phyloP scores from a whole-genome alignment of 2,888 invertebrate species.

The Matsumyia berberina region DNA sequence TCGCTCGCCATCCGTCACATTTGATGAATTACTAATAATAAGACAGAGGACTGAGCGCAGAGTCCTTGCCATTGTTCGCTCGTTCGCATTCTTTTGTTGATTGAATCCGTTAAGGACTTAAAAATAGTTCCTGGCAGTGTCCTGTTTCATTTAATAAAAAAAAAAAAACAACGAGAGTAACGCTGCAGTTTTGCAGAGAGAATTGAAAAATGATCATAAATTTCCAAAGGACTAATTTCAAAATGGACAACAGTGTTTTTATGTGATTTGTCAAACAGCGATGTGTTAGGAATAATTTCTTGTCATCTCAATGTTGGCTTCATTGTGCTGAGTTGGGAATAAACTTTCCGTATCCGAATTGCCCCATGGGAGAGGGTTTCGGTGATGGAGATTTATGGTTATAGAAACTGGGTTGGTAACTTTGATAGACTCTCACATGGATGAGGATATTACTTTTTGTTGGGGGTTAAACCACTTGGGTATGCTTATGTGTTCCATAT shows the following conservation, averaged over 20 bases:
- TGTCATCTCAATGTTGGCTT: constrained; percentile 43
- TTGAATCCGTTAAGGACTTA: constrained; percentile 21
- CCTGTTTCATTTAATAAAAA: background rate
- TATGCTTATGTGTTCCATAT: constrained; percentile 3
- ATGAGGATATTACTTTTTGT: constrained; percentile 2
- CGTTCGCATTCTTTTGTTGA: constrained; percentile 13
- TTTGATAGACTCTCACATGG: constrained; percentile 16
- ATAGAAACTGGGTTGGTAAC: constrained; percentile 8
- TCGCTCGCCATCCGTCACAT: constrained; percentile 42
- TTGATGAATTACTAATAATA: constrained; percentile 53
- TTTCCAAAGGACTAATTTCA: constrained; percentile 28
- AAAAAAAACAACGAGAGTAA: background rate
- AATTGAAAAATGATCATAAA: constrained; percentile 26
- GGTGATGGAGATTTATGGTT: constrained; percentile 44
- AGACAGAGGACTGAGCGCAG: background rate
- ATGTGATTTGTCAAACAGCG: constrained; percentile 15
- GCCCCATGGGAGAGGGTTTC: constrained; percentile 18
- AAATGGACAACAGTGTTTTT: background rate
- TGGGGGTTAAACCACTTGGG: constrained; percentile 2
- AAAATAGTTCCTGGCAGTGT: constrained; percentile 3
- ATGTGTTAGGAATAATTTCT: constrained; percentile 18
- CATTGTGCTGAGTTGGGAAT: background rate
- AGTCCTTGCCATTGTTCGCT: constrained; percentile 26
- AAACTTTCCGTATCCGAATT: constrained; percentile 16
- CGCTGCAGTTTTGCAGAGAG: constrained; percentile 13